Evolutionary conservation across 2,797 vertebrate genomes (phyloP).

Genomic region (Pitangus sulphuratus): DNA sequence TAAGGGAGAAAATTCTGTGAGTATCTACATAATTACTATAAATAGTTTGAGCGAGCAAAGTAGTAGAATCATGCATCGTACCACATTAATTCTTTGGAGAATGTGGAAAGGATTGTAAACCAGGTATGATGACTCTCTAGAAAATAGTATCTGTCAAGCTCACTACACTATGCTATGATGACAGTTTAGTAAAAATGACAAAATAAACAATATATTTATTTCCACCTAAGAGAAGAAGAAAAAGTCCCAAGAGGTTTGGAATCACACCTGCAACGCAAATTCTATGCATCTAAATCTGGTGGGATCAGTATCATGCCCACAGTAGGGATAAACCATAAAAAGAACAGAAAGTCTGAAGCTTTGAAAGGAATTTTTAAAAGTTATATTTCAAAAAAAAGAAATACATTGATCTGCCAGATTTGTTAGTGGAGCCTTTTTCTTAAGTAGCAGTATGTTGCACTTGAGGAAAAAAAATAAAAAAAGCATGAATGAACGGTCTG

Average conservation of each 20-base stretch:
- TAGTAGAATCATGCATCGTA: neutral
- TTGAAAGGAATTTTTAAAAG: neutral
- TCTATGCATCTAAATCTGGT: neutral
- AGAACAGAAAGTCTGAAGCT: neutral
- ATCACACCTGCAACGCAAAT: neutral
- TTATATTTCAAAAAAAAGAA: neutral
- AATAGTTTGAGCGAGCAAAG: neutral
- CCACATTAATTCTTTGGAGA: neutral
- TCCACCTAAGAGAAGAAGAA: neutral
- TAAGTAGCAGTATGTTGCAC: neutral
- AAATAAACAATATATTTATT: neutral
- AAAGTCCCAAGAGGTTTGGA: neutral
- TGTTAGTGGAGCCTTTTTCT: neutral
- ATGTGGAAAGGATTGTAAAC: neutral
- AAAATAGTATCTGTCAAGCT: neutral
- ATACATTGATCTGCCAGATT: neutral
- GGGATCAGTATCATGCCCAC: neutral
- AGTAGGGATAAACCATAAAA: neutral
- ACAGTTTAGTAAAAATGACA: neutral
- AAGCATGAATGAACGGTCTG: neutral
- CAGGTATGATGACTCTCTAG: neutral
- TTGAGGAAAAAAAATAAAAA: neutral
- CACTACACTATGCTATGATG: neutral
- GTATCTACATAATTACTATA: neutral
- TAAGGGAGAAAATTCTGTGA: neutral